A percentile compares a stretch with the other conserved stretches of the same genome.
These are phyloP conservation scores for Rhizoglyphus robini DNA, from an alignment of 1,140 invertebrate species.

Conservation along the genomic window DNA sequence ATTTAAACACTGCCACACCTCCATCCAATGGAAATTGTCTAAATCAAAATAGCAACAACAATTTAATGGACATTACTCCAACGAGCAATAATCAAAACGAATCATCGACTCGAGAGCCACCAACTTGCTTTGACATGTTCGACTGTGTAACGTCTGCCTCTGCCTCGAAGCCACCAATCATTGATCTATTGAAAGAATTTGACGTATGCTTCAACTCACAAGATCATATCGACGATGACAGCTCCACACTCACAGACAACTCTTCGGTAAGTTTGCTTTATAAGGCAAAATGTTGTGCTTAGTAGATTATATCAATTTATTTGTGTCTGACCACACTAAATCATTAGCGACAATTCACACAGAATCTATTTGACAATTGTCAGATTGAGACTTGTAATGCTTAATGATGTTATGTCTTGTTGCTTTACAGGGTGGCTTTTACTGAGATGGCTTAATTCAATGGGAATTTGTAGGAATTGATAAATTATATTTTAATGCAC, in stretches of 20 bases:
- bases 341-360: too few relatives aligned
- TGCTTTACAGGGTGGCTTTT: too few relatives aligned
- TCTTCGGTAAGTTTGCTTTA: background rate
- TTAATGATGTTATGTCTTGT: too few relatives aligned
- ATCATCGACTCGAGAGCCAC: background rate
- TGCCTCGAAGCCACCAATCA: background rate
- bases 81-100: too few relatives aligned
- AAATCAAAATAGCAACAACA: background rate
- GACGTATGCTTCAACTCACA: background rate
- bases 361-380: too few relatives aligned
- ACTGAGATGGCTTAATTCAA: too few relatives aligned
- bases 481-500: too few relatives aligned
- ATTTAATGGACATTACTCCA: background rate
- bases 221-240: conserved; percentile 2
- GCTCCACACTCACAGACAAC: conserved; percentile 7
- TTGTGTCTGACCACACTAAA: too few relatives aligned
- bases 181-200: conserved; percentile 18
- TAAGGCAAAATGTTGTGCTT: background rate
- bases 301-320: background rate
- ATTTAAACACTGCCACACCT: too few relatives aligned
- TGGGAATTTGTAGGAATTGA: too few relatives aligned
- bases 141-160: too few relatives aligned
- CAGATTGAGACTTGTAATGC: too few relatives aligned
- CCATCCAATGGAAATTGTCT: background rate
- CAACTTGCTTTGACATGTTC: background rate